phyloP scores from a whole-genome alignment of 2,797 vertebrate genomes.

The Betta splendens region DNA sequence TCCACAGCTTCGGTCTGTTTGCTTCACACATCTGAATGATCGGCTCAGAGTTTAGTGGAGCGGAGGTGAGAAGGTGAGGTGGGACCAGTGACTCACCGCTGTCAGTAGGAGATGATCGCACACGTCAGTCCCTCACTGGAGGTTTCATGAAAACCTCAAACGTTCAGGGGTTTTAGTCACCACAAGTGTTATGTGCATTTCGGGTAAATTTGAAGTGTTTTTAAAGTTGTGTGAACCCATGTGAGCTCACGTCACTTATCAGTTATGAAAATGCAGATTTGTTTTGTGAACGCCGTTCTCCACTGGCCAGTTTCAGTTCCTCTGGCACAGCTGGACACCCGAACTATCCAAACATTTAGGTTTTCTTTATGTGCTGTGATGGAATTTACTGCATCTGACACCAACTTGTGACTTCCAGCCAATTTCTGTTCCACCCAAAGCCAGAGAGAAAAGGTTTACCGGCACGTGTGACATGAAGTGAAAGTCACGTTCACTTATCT shows the following conservation, averaged over 20 bases:
- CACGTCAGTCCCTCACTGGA: background rate
- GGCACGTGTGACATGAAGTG: background rate
- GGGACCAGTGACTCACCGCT: background rate
- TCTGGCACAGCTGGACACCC: too few species aligned
- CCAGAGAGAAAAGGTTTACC: background rate
- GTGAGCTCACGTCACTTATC: background rate
- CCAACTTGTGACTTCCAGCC: conserved; percentile 2
- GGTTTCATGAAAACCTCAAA: background rate
- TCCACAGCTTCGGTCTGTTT: background rate
- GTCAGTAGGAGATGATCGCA: background rate
- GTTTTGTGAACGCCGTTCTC: background rate
- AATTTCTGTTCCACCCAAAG: too few species aligned
- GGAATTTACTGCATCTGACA: background rate
- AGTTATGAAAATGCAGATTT: background rate
- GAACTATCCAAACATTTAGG: too few species aligned
- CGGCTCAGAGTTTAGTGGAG: background rate
- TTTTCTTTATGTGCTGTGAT: too few species aligned
- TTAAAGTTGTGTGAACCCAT: too few species aligned
- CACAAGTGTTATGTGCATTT: too few species aligned
- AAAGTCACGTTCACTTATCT: conserved; percentile 2
- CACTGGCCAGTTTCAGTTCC: too few species aligned
- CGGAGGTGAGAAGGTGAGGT: background rate
- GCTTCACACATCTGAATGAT: background rate
- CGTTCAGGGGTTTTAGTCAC: too few species aligned
- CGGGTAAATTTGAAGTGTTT: too few species aligned